phyloP scores from a whole-genome alignment of 2,113 vertebrate species.

The Hepsetus odoe region DNA sequence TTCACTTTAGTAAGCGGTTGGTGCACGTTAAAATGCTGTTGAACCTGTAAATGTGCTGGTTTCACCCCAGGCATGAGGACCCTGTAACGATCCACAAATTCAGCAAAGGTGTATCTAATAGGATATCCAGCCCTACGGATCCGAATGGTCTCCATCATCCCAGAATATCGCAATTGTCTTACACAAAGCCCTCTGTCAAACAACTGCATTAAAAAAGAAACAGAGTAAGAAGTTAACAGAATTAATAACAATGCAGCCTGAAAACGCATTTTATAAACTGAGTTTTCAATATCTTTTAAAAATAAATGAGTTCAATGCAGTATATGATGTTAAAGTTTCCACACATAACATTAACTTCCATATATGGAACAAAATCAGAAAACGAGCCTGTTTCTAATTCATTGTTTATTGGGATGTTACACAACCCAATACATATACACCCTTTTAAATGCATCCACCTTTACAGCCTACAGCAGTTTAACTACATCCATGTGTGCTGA shows the following conservation, averaged over 20 bases:
- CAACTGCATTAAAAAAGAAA: conserved; percentile 72
- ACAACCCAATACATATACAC: too few relatives aligned
- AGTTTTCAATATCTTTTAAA: too few relatives aligned
- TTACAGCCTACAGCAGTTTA: too few relatives aligned
- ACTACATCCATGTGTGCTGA: too few relatives aligned
- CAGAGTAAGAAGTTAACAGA: not conserved
- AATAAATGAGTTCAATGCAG: too few relatives aligned
- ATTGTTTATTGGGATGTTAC: too few relatives aligned
- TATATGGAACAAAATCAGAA: too few relatives aligned
- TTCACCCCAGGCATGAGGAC: conserved; percentile 95
- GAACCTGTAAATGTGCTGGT: conserved; percentile 94
- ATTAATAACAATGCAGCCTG: not conserved
- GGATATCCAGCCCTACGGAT: conserved; percentile 95
- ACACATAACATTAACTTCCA: too few relatives aligned
- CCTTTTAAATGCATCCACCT: too few relatives aligned
- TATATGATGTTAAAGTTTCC: too few relatives aligned
- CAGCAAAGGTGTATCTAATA: conserved; percentile 95
- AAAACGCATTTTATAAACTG: too few relatives aligned
- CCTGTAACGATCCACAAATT: conserved; percentile 95
- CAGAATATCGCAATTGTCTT: conserved; percentile 94
- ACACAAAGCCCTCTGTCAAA: conserved; percentile 96
- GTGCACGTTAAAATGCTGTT: not conserved
- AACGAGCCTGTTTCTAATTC: too few relatives aligned
- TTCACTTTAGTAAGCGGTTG: not conserved
- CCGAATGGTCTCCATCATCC: conserved; percentile 99